Evolutionary conservation across 2,888 invertebrate species (phyloP), one percentile per base, ranked within the genome.

Genomic region (Pachymerium ferrugineum): DNA sequence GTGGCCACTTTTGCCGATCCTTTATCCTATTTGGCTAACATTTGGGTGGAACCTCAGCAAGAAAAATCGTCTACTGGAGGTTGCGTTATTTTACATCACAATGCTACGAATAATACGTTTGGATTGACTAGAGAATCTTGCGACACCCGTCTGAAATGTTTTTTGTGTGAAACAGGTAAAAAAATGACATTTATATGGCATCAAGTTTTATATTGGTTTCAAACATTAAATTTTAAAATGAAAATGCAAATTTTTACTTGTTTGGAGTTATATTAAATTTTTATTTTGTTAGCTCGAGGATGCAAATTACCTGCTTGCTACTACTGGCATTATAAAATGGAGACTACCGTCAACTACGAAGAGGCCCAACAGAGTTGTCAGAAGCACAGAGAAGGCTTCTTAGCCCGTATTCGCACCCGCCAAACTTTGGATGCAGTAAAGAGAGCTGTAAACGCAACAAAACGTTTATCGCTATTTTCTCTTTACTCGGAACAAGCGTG

Each of bases 151-250:
- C 1, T 62, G 28, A 25, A 14, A 0, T 62, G 62, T 28, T 62
- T 28, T n/a, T 25, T 62, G 28, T 62, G 62, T n/a, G 62, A 62
- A 62, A 62, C 62, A 54, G 54, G 54, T n/a, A n/a, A n/a, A n/a
- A n/a, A n/a, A n/a, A n/a, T n/a, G n/a, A n/a, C n/a, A n/a, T n/a
- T n/a, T n/a, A n/a, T n/a, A n/a, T n/a, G n/a, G n/a, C n/a, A n/a
- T n/a, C n/a, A n/a, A n/a, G n/a, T n/a, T n/a, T n/a, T n/a, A n/a
- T n/a, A n/a, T n/a, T n/a, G n/a, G n/a, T n/a, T n/a, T n/a, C n/a
- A n/a, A n/a, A n/a, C n/a, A n/a, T n/a, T n/a, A n/a, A n/a, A n/a
- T 54, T 42, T 6, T 6, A 6, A 42, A 14, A 16, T 10, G 3
- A 42, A 42, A 42, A 42, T n/a, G n/a, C n/a, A n/a, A n/a, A n/a